Conservation (phyloP, 2,113 vertebrate species). For the Micronycteris hirsuta region DNA sequence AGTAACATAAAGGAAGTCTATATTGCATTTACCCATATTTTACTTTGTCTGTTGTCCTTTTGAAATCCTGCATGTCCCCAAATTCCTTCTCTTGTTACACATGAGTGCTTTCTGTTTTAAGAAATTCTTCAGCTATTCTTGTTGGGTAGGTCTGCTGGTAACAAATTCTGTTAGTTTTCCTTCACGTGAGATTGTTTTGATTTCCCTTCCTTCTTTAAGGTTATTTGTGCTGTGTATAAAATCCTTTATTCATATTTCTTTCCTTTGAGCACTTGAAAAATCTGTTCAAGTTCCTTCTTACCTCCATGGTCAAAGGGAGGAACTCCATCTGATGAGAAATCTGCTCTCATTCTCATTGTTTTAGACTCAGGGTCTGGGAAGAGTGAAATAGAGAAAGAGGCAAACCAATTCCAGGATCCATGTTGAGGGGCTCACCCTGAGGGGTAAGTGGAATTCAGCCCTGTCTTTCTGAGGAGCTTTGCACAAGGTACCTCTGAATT, state of each 20-base stretch:
- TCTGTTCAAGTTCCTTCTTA: neutral
- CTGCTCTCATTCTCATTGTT: neutral
- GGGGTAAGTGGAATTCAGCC: neutral
- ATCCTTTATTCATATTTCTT: neutral
- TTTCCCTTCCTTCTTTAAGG: neutral
- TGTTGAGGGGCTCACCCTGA: neutral
- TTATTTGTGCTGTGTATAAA: neutral
- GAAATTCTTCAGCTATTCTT: neutral
- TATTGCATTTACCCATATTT: neutral
- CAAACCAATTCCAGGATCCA: neutral
- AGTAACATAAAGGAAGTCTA: neutral
- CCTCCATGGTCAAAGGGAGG: neutral
- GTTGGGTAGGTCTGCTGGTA: neutral
- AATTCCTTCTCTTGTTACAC: neutral
- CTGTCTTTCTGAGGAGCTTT: neutral
- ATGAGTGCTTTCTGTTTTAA: neutral
- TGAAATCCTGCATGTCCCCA: neutral
- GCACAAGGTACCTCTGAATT: neutral
- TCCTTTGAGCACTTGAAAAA: neutral
- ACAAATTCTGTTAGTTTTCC: neutral
- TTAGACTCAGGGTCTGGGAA: neutral
- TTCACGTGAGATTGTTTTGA: neutral
- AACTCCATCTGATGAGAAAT: neutral
- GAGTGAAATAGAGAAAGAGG: neutral
- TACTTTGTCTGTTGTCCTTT: neutral